Evolutionary conservation across 2,113 vertebrate genomes (phyloP).

Genomic region (Carollia perspicillata): DNA sequence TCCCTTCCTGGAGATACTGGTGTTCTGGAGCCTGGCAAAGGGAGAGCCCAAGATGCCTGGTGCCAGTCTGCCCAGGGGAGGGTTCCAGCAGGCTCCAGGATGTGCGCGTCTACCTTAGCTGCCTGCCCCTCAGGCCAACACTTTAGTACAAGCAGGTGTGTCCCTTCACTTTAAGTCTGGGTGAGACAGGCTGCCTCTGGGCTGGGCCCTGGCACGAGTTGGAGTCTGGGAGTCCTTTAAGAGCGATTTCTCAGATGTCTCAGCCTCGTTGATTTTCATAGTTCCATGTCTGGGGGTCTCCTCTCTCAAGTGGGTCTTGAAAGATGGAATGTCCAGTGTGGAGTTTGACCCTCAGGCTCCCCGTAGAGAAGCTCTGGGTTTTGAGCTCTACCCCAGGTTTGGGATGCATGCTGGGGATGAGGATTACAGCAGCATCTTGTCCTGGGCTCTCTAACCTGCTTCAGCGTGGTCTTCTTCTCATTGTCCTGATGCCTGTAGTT

Average conservation of each 20-base stretch:
- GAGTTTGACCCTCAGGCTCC: background rate
- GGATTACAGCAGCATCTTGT: background rate
- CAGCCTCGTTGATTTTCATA: background rate
- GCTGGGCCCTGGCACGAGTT: background rate
- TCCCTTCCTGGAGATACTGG: background rate
- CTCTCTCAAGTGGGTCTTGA: background rate
- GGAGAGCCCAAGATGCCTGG: background rate
- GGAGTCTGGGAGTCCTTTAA: background rate
- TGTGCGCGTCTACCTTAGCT: background rate
- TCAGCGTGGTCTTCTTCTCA: background rate
- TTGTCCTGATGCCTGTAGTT: background rate
- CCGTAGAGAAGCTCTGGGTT: background rate
- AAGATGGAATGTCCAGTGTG: background rate
- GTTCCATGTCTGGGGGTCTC: background rate
- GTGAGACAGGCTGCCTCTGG: background rate
- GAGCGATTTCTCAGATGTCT: background rate
- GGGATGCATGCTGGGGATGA: background rate
- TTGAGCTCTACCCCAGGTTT: background rate
- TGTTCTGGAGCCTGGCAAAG: fast-evolving
- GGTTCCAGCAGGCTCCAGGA: background rate
- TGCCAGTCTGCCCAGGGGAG: background rate
- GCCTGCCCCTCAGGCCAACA: background rate
- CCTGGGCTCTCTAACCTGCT: background rate
- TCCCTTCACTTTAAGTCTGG: background rate
- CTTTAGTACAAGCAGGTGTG: background rate